These are phyloP conservation scores for Neotragus moschatus DNA, from an alignment of 2,113 vertebrate genomes.

Conservation along the genomic window DNA sequence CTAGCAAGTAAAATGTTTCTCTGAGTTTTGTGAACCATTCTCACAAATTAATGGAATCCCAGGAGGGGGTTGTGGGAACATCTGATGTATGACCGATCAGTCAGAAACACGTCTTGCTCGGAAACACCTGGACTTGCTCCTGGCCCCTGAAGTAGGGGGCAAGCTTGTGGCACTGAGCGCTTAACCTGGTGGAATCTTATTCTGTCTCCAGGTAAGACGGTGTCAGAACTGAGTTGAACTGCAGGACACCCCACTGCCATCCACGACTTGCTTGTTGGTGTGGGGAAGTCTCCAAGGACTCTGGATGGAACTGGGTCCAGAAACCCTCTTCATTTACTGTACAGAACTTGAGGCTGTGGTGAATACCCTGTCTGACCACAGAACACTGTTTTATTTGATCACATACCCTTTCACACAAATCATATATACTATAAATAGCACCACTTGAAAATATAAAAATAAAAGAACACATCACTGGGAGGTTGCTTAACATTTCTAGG, in stretches of 20 bases:
- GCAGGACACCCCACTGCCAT: too few species aligned
- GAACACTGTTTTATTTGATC: not conserved
- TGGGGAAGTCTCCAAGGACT: not conserved
- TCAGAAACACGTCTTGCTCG: not conserved
- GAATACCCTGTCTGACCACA: not conserved
- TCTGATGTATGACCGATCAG: not conserved
- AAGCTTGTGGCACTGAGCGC: not conserved
- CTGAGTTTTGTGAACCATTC: not conserved
- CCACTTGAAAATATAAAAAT: slow-evolving; percentile 32
- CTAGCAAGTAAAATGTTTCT: not conserved
- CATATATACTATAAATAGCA: not conserved
- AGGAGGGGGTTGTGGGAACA: not conserved
- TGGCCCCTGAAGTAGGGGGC: not conserved
- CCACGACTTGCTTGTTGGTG: too few species aligned
- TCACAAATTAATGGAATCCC: not conserved
- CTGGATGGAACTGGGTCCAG: not conserved
- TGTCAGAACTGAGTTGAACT: not conserved
- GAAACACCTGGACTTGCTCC: not conserved
- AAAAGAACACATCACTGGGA: not conserved
- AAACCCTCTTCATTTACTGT: not conserved
- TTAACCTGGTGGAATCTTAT: not conserved
- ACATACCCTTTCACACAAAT: not conserved
- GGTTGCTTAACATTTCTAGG: not conserved
- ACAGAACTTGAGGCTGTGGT: not conserved
- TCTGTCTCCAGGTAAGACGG: not conserved